Evolutionary conservation across 2,113 vertebrate species (phyloP), one percentile per base, ranked within the genome.

Genomic region (Pachycephala philippinensis): DNA sequence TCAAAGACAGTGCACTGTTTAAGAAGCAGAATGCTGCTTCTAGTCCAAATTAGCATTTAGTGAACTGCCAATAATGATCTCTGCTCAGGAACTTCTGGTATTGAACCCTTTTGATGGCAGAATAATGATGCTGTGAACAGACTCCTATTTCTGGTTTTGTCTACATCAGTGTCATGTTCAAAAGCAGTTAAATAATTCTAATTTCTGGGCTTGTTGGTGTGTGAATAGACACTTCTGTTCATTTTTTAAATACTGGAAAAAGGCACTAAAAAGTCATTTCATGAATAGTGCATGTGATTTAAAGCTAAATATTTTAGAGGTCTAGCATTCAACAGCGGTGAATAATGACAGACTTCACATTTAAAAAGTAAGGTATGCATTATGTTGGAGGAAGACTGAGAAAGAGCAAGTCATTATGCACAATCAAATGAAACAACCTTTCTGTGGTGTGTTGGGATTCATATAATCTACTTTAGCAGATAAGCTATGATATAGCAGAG

Each of bases 341-440:
- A 96, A 78, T 54, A 72, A 90, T 86, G 88, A 47, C 71, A 85
- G 87, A 66, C 80, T 95, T 94, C 50, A 89, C 35, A 96, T 95
- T 90, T 26, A 61, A 82, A 66, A 77, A 93, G 78, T 13, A 54
- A 93, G 71, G 13, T 91, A 83, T 91, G 69, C 81, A 47, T 95
- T 93, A 61, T 86, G 80, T 79, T 95, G 83, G 76, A 96, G 59
- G 78, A 76, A 81, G 60, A 63, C 65, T 65, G 28, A n/a, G 90
- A 94, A 96, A 88, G 82, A 91, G 45, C 87, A 93, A 95, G 83
- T 96, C 84, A 94, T 95, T 96, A 89, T 87, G 57, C 87, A 82
- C 53, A 79, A 74, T 96, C 85, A 95, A 92, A 96, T 93, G 87
- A 85, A 87, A 83, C 50, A 90, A 61, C 57, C 37, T 86, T 82